Percentiles rank a stretch among this genome's conserved stretches.
Evolutionary conservation across 2,888 invertebrate genomes (phyloP).

Genomic region (Teleogryllus oceanicus): DNA sequence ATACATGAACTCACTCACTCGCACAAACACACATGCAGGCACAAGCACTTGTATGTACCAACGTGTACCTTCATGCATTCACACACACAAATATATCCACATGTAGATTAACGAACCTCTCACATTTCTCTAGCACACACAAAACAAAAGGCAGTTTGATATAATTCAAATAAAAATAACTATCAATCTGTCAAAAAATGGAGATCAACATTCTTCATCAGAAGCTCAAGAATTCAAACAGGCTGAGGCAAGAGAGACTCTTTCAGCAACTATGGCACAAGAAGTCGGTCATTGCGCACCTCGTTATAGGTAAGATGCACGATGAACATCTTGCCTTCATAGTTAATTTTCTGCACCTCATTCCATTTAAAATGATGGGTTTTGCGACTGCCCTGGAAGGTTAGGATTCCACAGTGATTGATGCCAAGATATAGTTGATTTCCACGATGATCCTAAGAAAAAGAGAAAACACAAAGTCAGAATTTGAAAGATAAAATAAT

Average conservation of each 20-base stretch:
- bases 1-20: too few relatives aligned
- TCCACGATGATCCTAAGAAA: conserved; percentile 80
- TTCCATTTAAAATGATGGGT: conserved; percentile 95
- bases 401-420: conserved; percentile 91
- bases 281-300: conserved; percentile 54
- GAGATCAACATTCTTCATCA: too few relatives aligned
- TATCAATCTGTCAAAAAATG: too few relatives aligned
- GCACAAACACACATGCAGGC: too few relatives aligned
- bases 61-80: too few relatives aligned
- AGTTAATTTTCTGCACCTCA: conserved; percentile 93
- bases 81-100: too few relatives aligned
- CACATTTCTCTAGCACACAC: too few relatives aligned
- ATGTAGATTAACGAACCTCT: too few relatives aligned
- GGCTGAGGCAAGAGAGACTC: background rate
- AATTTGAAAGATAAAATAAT: background rate
- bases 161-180: too few relatives aligned
- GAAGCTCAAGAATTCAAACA: background rate
- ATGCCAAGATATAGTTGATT: conserved; percentile 90
- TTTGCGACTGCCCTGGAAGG: conserved; percentile 89
- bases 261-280: background rate
- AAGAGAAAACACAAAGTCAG: background rate
- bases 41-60: too few relatives aligned
- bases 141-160: too few relatives aligned
- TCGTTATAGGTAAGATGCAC: conserved; percentile 89
- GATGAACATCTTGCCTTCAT: conserved; percentile 96